Evolutionary conservation across 2,888 invertebrate species (phyloP).

Genomic region (Exephanes ischioxanthus): DNA sequence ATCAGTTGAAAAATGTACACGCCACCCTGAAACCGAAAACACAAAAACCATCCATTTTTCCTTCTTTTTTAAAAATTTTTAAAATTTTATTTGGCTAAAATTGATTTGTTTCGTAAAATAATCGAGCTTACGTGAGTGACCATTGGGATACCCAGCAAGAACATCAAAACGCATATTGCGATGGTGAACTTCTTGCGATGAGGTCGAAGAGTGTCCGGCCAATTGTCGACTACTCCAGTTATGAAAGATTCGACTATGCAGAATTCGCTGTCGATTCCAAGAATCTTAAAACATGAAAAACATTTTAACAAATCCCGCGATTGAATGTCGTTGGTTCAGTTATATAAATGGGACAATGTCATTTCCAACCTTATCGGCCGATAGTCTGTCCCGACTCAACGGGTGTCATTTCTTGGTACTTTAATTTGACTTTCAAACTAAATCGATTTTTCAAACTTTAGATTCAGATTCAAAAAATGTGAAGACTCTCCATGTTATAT

Average conservation of each 20-base stretch:
- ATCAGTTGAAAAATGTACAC: conserved; percentile 85
- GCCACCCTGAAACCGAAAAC: conserved; percentile 82
- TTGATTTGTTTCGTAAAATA: neutral
- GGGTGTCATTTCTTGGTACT: neutral
- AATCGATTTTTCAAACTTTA: neutral
- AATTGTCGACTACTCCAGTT: conserved; percentile 87
- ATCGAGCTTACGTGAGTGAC: conserved; percentile 86
- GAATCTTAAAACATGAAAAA: conserved; percentile 85
- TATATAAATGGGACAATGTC: neutral
- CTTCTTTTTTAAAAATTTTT: too few species aligned
- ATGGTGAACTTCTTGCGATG: conserved; percentile 89
- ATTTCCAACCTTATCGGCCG: neutral
- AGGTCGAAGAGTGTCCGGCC: conserved; percentile 86
- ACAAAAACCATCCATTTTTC: neutral
- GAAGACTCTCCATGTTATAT: too few species aligned
- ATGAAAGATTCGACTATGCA: conserved; percentile 89
- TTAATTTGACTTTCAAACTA: neutral
- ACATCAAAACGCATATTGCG: conserved; percentile 87
- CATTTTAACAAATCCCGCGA: neutral
- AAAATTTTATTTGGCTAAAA: neutral
- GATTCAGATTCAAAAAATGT: neutral
- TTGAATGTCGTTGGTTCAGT: neutral
- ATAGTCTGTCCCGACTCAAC: neutral
- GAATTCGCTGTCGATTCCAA: conserved; percentile 92
- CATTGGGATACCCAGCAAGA: conserved; percentile 88